Evolutionary conservation across 2,888 invertebrate species (phyloP).

Genomic region (Agelastica alni): DNA sequence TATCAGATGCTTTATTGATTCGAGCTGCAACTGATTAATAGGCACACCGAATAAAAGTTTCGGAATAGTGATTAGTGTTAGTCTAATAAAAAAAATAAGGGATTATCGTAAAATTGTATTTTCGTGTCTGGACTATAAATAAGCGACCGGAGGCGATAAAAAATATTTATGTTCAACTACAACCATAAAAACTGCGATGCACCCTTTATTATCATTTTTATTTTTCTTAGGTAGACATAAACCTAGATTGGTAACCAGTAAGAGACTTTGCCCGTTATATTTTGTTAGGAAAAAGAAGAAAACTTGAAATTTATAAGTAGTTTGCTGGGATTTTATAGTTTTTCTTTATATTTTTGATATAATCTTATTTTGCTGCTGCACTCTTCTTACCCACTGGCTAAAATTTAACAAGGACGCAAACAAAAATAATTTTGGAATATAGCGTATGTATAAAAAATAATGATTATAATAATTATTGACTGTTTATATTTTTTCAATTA

Average conservation of each 20-base stretch:
- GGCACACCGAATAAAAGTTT: constrained; percentile 17
- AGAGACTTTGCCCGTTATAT: constrained; percentile 17
- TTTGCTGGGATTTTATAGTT: constrained; percentile 5
- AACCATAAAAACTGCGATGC: constrained; percentile 31
- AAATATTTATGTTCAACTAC: constrained; percentile 35
- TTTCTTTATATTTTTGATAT: background rate
- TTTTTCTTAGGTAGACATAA: constrained; percentile 30
- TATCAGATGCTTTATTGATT: too few relatives aligned
- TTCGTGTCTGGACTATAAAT: constrained; percentile 33
- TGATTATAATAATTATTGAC: too few relatives aligned
- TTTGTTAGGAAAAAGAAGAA: constrained; percentile 17
- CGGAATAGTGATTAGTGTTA: constrained; percentile 23
- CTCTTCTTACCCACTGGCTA: background rate
- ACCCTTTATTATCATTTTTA: constrained; percentile 28
- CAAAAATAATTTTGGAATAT: too few relatives aligned
- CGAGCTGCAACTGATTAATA: background rate
- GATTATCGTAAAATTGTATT: constrained; percentile 30
- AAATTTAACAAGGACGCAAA: too few relatives aligned
- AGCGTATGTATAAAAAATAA: too few relatives aligned
- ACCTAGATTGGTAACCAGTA: constrained; percentile 25
- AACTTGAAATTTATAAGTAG: constrained; percentile 16
- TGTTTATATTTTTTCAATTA: too few relatives aligned
- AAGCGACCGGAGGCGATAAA: constrained; percentile 31
- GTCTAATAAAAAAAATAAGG: constrained; percentile 25
- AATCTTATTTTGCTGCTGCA: constrained; percentile 1